phyloP scores from a whole-genome alignment of 2,797 vertebrate species.

The Anguilla obscura region DNA sequence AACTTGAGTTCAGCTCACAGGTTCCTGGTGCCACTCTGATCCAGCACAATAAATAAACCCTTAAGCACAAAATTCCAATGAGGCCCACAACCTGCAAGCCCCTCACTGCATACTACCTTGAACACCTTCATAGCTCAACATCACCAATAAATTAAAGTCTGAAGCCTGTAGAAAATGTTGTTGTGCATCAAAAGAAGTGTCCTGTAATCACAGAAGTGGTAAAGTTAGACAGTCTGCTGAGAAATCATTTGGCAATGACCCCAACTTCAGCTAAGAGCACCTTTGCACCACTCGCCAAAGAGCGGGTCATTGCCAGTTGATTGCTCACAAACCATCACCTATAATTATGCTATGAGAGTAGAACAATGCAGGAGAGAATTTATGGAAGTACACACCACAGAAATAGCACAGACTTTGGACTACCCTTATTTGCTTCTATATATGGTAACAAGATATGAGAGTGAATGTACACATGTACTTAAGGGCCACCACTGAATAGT shows the following conservation, averaged over 20 bases:
- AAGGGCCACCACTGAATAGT: not conserved
- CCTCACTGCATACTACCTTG: not conserved
- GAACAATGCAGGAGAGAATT: not conserved
- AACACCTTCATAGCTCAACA: no score
- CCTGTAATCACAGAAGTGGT: not conserved
- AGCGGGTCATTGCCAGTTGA: no score
- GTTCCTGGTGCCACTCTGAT: not conserved
- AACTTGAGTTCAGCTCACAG: not conserved
- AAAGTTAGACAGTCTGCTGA: not conserved
- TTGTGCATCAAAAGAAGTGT: not conserved
- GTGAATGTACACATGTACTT: not conserved
- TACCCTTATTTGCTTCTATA: conserved; percentile 8
- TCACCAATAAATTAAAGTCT: no score
- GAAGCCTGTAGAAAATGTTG: not conserved
- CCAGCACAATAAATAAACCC: not conserved
- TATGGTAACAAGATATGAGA: conserved; percentile 5
- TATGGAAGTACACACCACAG: conserved; percentile 6
- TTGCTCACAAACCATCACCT: not conserved
- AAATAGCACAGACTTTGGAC: conserved; percentile 35
- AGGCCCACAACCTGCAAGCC: not conserved
- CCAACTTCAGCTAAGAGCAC: not conserved
- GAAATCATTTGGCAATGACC: not conserved
- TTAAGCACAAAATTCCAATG: not conserved
- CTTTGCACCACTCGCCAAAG: not conserved
- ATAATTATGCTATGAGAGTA: not conserved